Percentiles rank a stretch among this genome's conserved stretches.
These are phyloP conservation scores for Lanius ludovicianus DNA, from an alignment of 2,113 vertebrate genomes.

Conservation along the genomic window DNA sequence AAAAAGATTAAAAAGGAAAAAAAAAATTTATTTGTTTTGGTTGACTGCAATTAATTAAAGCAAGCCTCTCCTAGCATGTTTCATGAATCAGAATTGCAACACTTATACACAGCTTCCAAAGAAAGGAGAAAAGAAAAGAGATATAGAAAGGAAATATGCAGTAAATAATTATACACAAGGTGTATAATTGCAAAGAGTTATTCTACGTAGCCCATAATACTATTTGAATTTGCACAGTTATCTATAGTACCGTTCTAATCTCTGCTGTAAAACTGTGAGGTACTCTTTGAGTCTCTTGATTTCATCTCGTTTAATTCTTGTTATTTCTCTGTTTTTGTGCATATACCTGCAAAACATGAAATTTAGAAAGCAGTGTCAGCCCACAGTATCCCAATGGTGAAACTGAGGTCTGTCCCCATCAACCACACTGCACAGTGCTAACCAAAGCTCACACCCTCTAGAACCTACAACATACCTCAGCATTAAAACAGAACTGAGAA, in stretches of 20 bases:
- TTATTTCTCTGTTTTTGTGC: slow-evolving; percentile 96
- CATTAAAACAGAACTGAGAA: neutral
- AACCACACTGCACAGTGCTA: neutral
- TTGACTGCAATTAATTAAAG: neutral
- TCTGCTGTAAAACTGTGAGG: slow-evolving; percentile 92
- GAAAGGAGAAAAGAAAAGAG: neutral
- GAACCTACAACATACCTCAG: neutral
- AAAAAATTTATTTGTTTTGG: neutral
- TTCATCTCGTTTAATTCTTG: slow-evolving; percentile 95
- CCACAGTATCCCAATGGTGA: neutral
- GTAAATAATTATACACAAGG: neutral
- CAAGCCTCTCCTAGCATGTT: neutral
- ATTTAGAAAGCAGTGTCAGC: neutral
- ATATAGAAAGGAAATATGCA: neutral
- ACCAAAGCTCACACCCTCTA: neutral
- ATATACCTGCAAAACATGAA: slow-evolving; percentile 85
- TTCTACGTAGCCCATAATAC: neutral
- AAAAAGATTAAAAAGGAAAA: neutral
- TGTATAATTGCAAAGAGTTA: neutral
- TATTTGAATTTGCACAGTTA: neutral
- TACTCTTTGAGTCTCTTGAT: slow-evolving; percentile 97
- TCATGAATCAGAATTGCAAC: neutral
- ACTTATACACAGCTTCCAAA: neutral
- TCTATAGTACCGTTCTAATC: slow-evolving; percentile 90
- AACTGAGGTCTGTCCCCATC: neutral